phyloP scores from a whole-genome alignment of 2,888 invertebrate species.

The Halictus ligatus region DNA sequence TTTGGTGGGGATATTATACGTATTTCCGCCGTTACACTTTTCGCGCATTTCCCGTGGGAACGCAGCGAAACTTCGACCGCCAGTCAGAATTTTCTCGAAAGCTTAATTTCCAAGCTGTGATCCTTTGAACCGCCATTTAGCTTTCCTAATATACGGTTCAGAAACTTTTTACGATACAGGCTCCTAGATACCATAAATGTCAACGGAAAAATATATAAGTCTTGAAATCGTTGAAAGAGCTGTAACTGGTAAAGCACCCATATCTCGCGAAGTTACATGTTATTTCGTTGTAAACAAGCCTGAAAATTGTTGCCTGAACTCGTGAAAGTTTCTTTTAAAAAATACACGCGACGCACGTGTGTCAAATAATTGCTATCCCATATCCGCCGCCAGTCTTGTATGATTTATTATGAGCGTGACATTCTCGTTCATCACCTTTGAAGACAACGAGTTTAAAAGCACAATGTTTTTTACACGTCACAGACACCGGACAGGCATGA shows the following conservation, averaged over 20 bases:
- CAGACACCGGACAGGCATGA: neutral
- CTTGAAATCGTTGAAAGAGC: neutral
- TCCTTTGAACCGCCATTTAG: neutral
- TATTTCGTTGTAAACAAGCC: neutral
- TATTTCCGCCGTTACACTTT: neutral
- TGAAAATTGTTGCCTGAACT: neutral
- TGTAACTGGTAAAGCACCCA: neutral
- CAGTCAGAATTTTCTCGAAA: neutral
- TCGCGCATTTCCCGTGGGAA: neutral
- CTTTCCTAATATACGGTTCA: too few relatives aligned
- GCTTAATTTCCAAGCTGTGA: neutral
- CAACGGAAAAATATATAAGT: neutral
- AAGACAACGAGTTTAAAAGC: neutral
- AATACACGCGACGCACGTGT: neutral
- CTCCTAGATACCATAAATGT: neutral
- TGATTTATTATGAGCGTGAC: neutral
- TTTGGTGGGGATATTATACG: neutral
- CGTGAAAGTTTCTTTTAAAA: neutral
- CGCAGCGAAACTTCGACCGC: neutral
- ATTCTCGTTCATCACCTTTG: neutral
- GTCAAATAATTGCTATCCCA: neutral
- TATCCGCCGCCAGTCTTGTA: neutral
- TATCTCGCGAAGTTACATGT: neutral
- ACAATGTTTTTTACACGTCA: neutral
- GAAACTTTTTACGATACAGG: neutral